Percentiles rank a stretch among this genome's conserved stretches.
Conservation (phyloP, 2,113 vertebrate genomes). For the Elephas maximus region DNA sequence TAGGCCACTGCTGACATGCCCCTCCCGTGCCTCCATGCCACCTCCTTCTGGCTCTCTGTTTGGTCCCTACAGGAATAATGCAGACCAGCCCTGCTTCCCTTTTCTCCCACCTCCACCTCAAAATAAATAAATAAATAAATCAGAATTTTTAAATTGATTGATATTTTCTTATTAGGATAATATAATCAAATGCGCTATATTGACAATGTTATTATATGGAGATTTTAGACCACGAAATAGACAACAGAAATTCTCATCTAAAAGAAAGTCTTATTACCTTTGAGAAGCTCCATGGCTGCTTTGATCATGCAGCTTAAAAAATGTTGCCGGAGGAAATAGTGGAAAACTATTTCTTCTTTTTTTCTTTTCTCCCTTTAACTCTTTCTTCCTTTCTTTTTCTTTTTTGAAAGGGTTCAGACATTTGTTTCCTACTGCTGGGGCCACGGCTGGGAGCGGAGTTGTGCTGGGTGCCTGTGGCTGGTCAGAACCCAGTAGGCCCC, state of each 20-base stretch:
- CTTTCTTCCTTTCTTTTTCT: background rate
- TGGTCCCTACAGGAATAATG: background rate
- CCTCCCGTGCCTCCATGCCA: background rate
- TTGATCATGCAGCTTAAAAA: background rate
- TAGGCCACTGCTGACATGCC: accelerated
- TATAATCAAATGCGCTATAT: background rate
- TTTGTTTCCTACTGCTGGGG: background rate
- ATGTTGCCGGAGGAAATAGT: background rate
- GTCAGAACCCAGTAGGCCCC: too few species aligned
- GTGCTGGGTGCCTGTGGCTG: too few species aligned
- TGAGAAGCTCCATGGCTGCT: background rate
- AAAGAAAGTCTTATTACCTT: background rate
- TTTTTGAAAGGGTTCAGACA: background rate
- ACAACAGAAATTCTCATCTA: background rate
- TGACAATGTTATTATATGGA: background rate
- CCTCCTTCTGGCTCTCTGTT: background rate
- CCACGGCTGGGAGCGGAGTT: too few species aligned
- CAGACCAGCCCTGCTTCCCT: background rate
- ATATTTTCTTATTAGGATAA: background rate
- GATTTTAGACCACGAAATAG: slow-evolving; percentile 8
- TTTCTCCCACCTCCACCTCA: background rate
- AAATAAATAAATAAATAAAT: background rate
- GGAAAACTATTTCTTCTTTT: background rate
- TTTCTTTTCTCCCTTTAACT: background rate
- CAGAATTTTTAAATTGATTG: background rate